Base-by-base conservation (phyloP, 2,888 invertebrate species). In the Subacronicta megacephala region DNA sequence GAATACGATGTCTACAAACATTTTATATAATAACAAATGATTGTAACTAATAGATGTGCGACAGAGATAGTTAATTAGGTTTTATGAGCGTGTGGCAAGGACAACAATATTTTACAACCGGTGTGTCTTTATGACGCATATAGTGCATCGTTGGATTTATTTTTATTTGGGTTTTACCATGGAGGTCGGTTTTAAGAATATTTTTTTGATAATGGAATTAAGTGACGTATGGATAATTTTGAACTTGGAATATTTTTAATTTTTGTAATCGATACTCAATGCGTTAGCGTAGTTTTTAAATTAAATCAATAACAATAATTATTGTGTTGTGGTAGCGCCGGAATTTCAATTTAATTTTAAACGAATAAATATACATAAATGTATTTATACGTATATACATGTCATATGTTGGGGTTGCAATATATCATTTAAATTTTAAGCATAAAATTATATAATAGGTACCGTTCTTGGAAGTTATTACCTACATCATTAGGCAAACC, bases 11-110 rank as follows among this genome's bases (percentile, higher is more conserved):
- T n/a, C 33, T 7, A 23, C 31, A 18, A 46, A 31, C 49, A 57
- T 44, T 62, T 47, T 61, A 65, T 73, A 72, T 60, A 56, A 61
- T 58, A 62, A 52, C 41, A 52, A 61, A 60, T 36, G 31, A 2
- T 44, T 15, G 9, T 10, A 20, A 35, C 7, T 35, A 54, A 42
- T 20, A 40, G 40, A 1, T 2, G 50, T 17, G 41, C n/a, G 58
- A 71, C 41, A 46, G 60, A 38, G 72, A 71, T 6, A 42, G 26
- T 1, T 6, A 6, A 45, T 45, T 7, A 0, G 2, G 3, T 23
- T 42, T 18, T 1, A 0, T 10, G 1, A 1, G 18, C 12, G 55
- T 31, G 54, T 7, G 38, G 62, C 7, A 29, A 43, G 3, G 60
- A 66, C 6, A 35, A 36, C 15, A 13, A 35, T 9, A 6, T 15